Conservation (phyloP, 2,113 vertebrate genomes). For the Lota lota region DNA sequence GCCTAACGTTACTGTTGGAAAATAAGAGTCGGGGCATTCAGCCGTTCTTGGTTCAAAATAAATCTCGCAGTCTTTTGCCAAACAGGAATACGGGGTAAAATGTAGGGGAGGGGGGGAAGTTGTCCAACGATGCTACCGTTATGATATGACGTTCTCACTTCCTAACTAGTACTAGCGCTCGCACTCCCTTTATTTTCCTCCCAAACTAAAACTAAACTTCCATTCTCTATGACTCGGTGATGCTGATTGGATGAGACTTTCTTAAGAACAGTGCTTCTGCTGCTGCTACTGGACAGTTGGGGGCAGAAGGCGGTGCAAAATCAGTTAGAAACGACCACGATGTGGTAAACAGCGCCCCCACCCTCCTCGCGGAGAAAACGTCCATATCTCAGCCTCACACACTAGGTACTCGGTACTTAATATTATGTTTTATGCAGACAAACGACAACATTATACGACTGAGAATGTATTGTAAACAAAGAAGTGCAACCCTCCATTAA, state of each 20-base stretch:
- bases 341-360: slow-evolving; percentile 30
- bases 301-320: slow-evolving; percentile 17
- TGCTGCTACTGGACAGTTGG: slow-evolving; percentile 39
- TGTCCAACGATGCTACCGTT: too few species aligned
- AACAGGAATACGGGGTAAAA: too few species aligned
- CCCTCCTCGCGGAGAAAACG: not conserved
- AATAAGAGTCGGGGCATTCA: too few species aligned
- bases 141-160: slow-evolving; percentile 2
- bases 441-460: not conserved
- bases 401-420: not conserved
- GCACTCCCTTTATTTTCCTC: not conserved
- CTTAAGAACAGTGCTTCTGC: not conserved
- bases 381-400: not conserved
- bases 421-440: not conserved
- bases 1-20: too few species aligned
- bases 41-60: too few species aligned
- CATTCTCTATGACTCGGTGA: slow-evolving; percentile 53
- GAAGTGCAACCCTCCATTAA: slow-evolving; percentile 13
- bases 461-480: not conserved
- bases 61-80: too few species aligned
- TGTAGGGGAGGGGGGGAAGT: too few species aligned
- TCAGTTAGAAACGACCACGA: not conserved
- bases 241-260: slow-evolving; percentile 45
- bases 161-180: not conserved
- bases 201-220: slow-evolving; percentile 60